A percentile compares a stretch with the other conserved stretches of the same genome.
Conservation (phyloP, 2,797 vertebrate species). For the Fringilla coelebs region DNA sequence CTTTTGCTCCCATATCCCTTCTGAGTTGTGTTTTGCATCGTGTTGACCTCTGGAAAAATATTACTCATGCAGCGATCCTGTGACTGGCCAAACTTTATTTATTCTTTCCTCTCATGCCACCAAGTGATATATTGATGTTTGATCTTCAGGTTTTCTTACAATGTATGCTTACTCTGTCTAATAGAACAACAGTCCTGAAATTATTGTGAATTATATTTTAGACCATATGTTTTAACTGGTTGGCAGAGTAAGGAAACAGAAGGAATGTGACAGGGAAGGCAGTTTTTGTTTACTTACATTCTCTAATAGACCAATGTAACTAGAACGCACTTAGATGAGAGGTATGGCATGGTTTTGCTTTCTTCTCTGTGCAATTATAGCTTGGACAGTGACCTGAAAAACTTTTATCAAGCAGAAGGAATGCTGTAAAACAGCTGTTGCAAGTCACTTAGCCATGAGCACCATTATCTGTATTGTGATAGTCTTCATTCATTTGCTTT, state of each 20-base stretch:
- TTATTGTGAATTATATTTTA: neutral
- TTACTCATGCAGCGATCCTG: neutral
- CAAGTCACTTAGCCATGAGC: neutral
- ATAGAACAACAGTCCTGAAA: neutral
- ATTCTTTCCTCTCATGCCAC: neutral
- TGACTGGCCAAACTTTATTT: neutral
- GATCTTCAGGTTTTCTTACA: neutral
- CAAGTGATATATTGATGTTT: neutral
- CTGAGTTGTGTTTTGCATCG: neutral
- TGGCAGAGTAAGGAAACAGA: neutral
- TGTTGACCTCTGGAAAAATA: neutral
- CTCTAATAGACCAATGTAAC: neutral
- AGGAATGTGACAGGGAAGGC: neutral
- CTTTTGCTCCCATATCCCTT: neutral
- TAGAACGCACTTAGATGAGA: neutral
- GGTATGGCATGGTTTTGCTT: neutral
- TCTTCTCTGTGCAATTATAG: neutral
- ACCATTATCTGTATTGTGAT: neutral
- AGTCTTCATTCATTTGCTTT: neutral
- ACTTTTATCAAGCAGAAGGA: neutral
- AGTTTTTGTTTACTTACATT: neutral
- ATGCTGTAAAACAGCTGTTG: neutral
- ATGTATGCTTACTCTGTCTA: neutral
- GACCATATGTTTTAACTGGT: neutral
- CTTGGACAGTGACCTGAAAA: neutral